Evolutionary conservation across 2,888 invertebrate species (phyloP).

Genomic region (Drosophila kambysellisi): DNA sequence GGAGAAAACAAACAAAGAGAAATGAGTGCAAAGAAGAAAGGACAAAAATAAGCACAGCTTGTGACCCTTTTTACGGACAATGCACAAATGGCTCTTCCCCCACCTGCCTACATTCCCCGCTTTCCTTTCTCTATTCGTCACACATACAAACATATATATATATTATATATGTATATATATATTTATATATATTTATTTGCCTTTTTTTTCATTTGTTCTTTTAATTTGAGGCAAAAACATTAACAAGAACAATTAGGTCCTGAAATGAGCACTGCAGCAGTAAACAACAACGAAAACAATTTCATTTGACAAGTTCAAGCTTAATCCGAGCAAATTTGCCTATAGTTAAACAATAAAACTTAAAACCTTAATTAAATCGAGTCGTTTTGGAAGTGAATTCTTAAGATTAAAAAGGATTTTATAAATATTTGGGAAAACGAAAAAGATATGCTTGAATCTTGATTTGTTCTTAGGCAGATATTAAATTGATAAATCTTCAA

Average conservation of each 20-base stretch:
- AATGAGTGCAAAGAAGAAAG: constrained; percentile 46
- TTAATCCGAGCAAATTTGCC: constrained; percentile 14
- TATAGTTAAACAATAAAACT: constrained; percentile 31
- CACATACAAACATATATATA: no score
- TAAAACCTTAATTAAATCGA: constrained; percentile 18
- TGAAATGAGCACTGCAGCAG: constrained; percentile 54
- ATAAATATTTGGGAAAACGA: not conserved
- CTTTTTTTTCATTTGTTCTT: constrained; percentile 18
- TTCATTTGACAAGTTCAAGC: constrained; percentile 48
- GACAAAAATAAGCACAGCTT: constrained; percentile 69
- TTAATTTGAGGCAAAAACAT: constrained; percentile 68
- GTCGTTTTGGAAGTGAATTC: constrained; percentile 5
- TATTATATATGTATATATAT: not conserved
- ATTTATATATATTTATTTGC: not conserved
- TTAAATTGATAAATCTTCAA: not conserved
- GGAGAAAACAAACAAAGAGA: constrained; percentile 30
- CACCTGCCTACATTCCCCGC: not conserved
- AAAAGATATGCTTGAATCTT: not conserved
- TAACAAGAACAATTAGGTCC: constrained; percentile 78
- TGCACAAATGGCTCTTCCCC: constrained; percentile 38
- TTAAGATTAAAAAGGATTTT: not conserved
- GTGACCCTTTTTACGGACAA: constrained; percentile 76
- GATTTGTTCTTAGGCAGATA: not conserved
- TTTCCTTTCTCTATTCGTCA: not conserved
- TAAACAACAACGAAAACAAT: constrained; percentile 36